These are phyloP conservation scores for Tribolium freemani DNA, from an alignment of 2,888 invertebrate genomes.

Conservation along the genomic window DNA sequence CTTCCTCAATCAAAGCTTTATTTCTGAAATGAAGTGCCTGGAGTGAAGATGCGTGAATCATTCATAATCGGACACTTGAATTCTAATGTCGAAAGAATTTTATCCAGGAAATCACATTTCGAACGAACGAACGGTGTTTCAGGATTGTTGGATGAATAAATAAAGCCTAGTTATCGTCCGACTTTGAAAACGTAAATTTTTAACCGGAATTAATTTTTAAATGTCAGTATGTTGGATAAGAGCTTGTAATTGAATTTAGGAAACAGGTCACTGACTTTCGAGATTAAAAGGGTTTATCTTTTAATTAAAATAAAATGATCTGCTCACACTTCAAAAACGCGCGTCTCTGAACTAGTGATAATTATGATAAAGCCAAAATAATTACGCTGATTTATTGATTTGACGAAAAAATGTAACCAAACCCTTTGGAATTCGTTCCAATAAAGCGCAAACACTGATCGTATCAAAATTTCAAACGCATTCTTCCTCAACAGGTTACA, in stretches of 20 bases:
- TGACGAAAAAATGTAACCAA: too few relatives aligned
- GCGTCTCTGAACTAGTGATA: neutral
- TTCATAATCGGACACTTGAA: neutral
- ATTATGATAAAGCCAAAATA: neutral
- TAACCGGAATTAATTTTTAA: neutral
- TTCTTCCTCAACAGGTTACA: neutral
- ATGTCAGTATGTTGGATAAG: neutral
- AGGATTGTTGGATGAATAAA: neutral
- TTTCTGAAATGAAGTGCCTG: neutral
- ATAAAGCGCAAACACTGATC: neutral
- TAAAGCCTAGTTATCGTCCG: neutral
- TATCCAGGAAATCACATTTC: neutral
- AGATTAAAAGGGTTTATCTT: constrained; percentile 14
- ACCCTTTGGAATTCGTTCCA: neutral
- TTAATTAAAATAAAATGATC: constrained; percentile 5
- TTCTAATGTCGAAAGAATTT: neutral
- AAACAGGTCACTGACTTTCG: constrained; percentile 10
- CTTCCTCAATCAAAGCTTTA: neutral
- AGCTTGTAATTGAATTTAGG: constrained; percentile 4
- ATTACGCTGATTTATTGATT: too few relatives aligned
- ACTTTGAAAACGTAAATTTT: neutral
- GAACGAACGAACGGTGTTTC: neutral
- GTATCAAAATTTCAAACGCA: neutral
- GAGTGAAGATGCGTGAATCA: neutral
- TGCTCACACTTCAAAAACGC: neutral